Conservation (phyloP, 2,888 invertebrate species). For the Nasonovia ribisnigri region DNA sequence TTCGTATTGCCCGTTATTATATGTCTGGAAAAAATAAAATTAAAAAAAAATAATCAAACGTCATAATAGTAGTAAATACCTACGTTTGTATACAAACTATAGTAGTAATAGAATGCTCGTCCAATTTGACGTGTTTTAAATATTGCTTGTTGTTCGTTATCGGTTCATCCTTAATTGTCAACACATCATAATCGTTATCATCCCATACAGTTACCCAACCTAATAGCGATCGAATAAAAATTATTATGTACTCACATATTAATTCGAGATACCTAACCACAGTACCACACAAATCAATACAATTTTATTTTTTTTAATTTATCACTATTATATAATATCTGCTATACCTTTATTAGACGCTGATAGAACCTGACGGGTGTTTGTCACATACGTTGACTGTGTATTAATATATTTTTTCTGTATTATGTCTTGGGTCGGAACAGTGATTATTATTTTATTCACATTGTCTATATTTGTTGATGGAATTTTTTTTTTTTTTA, state of each 20-base stretch:
- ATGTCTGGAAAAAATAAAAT: neutral
- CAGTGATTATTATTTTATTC: neutral
- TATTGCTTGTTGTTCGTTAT: slow-evolving; percentile 46
- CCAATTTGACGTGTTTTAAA: slow-evolving; percentile 42
- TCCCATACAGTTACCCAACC: slow-evolving; percentile 48
- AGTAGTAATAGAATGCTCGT: slow-evolving; percentile 23
- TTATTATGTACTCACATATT: neutral
- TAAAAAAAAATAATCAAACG: neutral
- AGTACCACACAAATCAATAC: neutral
- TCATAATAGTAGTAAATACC: neutral
- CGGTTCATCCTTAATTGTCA: neutral
- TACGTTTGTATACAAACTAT: slow-evolving; percentile 45
- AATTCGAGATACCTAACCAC: neutral
- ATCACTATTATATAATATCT: neutral
- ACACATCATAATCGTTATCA: neutral
- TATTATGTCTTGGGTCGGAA: neutral
- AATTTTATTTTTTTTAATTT: neutral
- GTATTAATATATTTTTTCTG: slow-evolving; percentile 34
- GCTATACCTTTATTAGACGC: slow-evolving; percentile 42
- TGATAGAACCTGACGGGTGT: slow-evolving; percentile 41
- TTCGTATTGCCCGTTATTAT: slow-evolving; percentile 53
- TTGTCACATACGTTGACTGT: slow-evolving; percentile 32
- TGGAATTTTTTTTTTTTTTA: neutral
- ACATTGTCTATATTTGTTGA: neutral
- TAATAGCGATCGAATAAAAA: neutral